Conservation (phyloP, 2,888 invertebrate species). For the Brachyptera risi region DNA sequence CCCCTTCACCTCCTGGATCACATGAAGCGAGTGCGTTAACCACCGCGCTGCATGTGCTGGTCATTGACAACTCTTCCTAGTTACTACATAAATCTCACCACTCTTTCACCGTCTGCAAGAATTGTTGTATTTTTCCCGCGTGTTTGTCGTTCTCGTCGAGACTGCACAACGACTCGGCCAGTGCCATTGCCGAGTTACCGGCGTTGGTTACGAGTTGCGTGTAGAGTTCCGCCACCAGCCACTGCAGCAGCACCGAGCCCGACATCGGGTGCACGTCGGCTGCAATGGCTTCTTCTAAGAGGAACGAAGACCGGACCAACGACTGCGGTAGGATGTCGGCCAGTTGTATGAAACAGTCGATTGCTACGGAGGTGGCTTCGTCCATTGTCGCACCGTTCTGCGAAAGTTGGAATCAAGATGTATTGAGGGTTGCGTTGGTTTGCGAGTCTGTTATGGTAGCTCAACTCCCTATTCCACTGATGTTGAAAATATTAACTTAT, state of each 20-base stretch:
- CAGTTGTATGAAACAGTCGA: conserved; percentile 65
- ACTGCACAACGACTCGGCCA: conserved; percentile 74
- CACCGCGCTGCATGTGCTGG: too few relatives aligned
- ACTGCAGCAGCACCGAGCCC: conserved; percentile 66
- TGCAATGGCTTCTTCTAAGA: conserved; percentile 66
- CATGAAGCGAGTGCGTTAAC: too few relatives aligned
- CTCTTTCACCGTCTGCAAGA: conserved; percentile 47
- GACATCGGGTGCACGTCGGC: conserved; percentile 65
- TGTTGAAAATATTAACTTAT: too few relatives aligned
- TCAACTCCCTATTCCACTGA: too few relatives aligned
- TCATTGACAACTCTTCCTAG: too few relatives aligned
- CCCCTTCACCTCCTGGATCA: too few relatives aligned
- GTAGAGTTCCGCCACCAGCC: conserved; percentile 64
- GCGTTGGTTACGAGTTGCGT: conserved; percentile 51
- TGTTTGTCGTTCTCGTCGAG: conserved; percentile 78
- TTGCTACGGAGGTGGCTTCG: conserved; percentile 57
- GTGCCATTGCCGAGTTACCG: conserved; percentile 52
- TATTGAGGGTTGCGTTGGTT: too few relatives aligned
- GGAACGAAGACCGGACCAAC: conserved; percentile 48
- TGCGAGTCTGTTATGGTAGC: too few relatives aligned
- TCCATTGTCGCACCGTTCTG: conserved; percentile 24
- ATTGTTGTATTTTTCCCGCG: conserved; percentile 64
- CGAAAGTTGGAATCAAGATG: too few relatives aligned
- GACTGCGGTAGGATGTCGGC: conserved; percentile 64
- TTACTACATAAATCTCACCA: too few relatives aligned